These are phyloP conservation scores for Corvus cornix DNA, from an alignment of 2,113 vertebrate species.

Conservation along the genomic window DNA sequence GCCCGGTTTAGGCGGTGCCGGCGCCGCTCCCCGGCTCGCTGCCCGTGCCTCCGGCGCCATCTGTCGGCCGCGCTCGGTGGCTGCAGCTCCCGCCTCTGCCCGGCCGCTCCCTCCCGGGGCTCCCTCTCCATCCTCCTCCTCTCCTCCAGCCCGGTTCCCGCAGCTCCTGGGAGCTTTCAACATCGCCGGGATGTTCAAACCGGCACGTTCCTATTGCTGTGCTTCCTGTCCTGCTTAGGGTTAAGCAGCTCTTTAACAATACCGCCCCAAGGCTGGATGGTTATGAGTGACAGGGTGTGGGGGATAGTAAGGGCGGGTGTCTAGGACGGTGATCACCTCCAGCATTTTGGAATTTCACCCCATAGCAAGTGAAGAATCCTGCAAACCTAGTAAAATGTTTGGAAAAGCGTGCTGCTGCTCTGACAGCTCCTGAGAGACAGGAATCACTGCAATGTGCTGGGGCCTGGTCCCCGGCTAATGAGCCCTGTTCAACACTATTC, in stretches of 20 bases:
- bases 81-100: neutral
- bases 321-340: neutral
- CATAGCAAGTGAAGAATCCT: too few species aligned
- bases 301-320: neutral
- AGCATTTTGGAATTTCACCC: rapidly evolving
- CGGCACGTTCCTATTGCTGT: rapidly evolving
- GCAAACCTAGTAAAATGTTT: too few species aligned
- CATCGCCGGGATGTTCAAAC: rapidly evolving
- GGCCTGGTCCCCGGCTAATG: neutral
- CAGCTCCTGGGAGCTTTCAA: rapidly evolving
- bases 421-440: neutral
- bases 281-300: neutral
- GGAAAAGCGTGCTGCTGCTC: neutral
- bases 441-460: rapidly evolving
- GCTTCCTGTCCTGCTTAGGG: neutral
- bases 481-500: too few species aligned
- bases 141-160: rapidly evolving
- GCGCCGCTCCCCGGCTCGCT: neutral
- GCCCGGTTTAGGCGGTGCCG: too few species aligned
- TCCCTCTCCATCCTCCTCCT: neutral
- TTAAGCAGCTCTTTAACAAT: rapidly evolving
- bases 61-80: neutral
- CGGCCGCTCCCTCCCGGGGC: neutral
- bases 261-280: rapidly evolving
- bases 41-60: neutral